These are phyloP conservation scores for Myzus persicae DNA, from an alignment of 1,140 invertebrate species.

Conservation along the genomic window DNA sequence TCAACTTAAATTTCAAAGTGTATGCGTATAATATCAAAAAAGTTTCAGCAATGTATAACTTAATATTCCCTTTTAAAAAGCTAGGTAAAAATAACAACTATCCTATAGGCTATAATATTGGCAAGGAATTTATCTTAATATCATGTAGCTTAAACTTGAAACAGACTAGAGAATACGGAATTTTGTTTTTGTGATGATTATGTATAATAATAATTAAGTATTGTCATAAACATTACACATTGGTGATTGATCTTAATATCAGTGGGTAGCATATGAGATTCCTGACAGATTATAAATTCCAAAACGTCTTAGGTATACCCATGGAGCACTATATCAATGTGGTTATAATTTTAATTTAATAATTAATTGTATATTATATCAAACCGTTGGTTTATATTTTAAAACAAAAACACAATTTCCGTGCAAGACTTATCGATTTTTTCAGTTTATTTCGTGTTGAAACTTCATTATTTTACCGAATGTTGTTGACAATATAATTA, in stretches of 20 bases:
- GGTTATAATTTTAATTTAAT: background rate
- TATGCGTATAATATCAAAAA: background rate
- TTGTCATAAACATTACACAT: background rate
- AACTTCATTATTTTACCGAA: background rate
- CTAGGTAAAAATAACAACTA: background rate
- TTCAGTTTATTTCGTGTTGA: background rate
- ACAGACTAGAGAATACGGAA: background rate
- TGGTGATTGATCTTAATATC: background rate
- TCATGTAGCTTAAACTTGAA: background rate
- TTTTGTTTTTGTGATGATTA: background rate
- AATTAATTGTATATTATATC: background rate
- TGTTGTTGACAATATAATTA: constrained; percentile 15
- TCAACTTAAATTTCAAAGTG: background rate
- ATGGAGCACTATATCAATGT: background rate
- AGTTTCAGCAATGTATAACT: background rate
- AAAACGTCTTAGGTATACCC: background rate
- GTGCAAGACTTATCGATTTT: background rate
- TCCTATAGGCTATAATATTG: background rate
- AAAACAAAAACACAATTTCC: background rate
- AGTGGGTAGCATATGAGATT: background rate
- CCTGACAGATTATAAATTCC: background rate
- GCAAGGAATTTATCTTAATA: background rate
- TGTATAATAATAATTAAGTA: background rate
- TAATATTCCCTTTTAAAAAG: background rate
- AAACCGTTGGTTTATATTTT: background rate